Evolutionary conservation across 2,888 invertebrate species (phyloP), one percentile per base, ranked within the genome.

Genomic region (Lithophane socia): DNA sequence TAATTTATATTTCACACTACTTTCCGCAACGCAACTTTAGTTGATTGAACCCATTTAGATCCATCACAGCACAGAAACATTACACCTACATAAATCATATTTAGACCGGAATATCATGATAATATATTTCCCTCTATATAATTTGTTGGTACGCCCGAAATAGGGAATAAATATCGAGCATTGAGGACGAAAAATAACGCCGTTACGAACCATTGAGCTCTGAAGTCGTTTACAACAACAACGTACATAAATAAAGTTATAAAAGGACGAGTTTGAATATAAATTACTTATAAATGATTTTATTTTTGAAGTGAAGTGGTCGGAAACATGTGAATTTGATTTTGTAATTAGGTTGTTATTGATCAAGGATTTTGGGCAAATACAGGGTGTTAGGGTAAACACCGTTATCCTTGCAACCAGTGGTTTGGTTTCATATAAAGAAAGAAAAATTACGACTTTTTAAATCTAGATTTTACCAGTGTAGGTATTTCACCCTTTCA

Each of bases 201-300:
- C 60, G 64, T 44, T 73, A 56, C 87, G 76, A 75, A 64, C 78
- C 83, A 80, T 85, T 86, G 86, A 77, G 21, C 73, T 49, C 18
- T 44, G 44, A 58, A 85, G 66, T 52, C 52, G 65, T 82, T 29
- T 81, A 61, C 12, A n/a, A 82, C 60, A 70, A 81, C 76, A 75
- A 82, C 64, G 49, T 42, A 73, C 69, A 75, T 75, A 79, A 75
- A 85, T 86, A 78, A 82, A 77, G 75, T 52, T 71, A 49, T 74
- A 76, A 79, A 75, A 63, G 56, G 60, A 82, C 37, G 42, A 44
- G 21, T 84, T 75, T 72, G 60, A 69, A 72, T 73, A 56, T 80
- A 80, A 84, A 74, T 80, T 80, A 74, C 16, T 73, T 44, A 56
- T 18, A 58, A 73, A 66, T 42, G 21, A 13, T n/a, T 54, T 65